Percentiles rank a stretch among this genome's conserved stretches.
These are phyloP conservation scores for Calvadosia cruxmelitensis DNA, from an alignment of 30 jellyfish, hydroid and myxozoan genomes.

Conservation along the genomic window DNA sequence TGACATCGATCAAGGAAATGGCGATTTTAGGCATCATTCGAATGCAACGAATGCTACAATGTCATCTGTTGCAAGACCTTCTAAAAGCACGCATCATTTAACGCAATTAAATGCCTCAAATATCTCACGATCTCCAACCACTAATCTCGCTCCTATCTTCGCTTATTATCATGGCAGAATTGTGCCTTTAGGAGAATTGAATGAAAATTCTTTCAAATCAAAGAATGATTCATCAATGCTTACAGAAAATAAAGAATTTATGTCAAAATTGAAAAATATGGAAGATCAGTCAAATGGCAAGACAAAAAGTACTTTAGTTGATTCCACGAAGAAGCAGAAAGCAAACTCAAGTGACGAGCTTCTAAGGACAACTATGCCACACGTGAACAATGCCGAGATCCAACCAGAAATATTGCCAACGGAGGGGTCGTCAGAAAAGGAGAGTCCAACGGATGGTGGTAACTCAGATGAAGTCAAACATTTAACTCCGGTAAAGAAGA, in stretches of 20 bases:
- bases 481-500: background rate
- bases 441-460: background rate
- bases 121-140: constrained; percentile 3
- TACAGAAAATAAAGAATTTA: background rate
- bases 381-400: no score
- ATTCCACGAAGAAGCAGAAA: no score
- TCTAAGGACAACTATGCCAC: no score
- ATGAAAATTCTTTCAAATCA: constrained; percentile 58
- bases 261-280: background rate
- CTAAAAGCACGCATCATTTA: background rate
- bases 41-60: background rate
- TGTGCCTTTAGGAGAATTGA: constrained; percentile 75
- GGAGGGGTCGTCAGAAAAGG: background rate
- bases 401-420: no score
- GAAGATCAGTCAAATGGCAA: background rate
- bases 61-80: background rate
- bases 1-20: background rate
- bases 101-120: constrained; percentile 4
- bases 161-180: constrained; percentile 85
- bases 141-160: constrained; percentile 74
- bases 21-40: background rate
- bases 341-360: no score
- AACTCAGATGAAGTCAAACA: constrained; percentile 12
- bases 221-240: background rate
- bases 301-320: no score